A percentile compares a stretch with the other conserved stretches of the same genome.
These are phyloP conservation scores for Macroglossus sobrinus DNA, from an alignment of 2,113 vertebrate species.

Conservation along the genomic window DNA sequence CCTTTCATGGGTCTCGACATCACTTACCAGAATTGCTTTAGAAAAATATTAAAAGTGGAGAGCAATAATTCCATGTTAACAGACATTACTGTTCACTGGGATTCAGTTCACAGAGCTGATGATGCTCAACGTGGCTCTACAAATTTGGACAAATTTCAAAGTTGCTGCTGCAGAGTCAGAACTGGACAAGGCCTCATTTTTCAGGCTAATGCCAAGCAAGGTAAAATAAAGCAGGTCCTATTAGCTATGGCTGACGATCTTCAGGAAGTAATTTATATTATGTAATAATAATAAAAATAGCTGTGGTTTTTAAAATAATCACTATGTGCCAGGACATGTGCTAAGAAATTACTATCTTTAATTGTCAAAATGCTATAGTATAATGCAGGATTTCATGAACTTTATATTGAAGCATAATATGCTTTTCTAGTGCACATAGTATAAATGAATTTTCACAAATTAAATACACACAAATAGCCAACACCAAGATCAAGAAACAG, in stretches of 20 bases:
- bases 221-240: not conserved
- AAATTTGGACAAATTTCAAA: slow-evolving; percentile 62
- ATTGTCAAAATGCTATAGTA: not conserved
- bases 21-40: not conserved
- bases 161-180: slow-evolving; percentile 43
- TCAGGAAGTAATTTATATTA: slow-evolving; percentile 9
- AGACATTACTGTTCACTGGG: not conserved
- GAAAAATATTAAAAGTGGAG: slow-evolving; percentile 34
- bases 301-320: not conserved
- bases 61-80: slow-evolving; percentile 22
- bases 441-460: not conserved
- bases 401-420: not conserved
- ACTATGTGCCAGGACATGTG: not conserved
- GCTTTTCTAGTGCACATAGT: not conserved
- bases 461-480: not conserved
- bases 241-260: slow-evolving; percentile 5
- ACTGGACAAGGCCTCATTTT: slow-evolving; percentile 47
- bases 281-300: not conserved
- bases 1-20: not conserved
- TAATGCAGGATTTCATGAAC: not conserved
- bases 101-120: slow-evolving; percentile 37
- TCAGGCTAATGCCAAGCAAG: slow-evolving; percentile 29
- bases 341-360: not conserved
- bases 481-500: not conserved
- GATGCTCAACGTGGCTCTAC: slow-evolving; percentile 18